Base-by-base conservation (phyloP, 2,888 invertebrate species). In the Neoaliturus tenellus region DNA sequence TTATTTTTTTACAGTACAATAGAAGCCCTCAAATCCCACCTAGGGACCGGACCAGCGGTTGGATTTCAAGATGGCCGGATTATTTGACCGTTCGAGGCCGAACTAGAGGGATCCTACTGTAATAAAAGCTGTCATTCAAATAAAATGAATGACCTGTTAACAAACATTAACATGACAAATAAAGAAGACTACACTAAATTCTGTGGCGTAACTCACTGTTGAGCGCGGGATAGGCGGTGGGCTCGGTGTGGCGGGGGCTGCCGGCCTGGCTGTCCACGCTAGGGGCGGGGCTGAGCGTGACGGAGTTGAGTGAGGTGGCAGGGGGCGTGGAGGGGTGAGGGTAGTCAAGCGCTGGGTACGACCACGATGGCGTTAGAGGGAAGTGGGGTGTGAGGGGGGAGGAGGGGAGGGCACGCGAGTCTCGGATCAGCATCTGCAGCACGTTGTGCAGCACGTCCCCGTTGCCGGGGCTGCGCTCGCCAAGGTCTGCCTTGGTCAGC, bases 381-480 rank as follows among this genome's bases (percentile, higher is more conserved):
- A 88, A 88, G 85, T 89, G 89, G 14, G 88, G 88, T 95, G 93
- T 87, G 17, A 88, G 86, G 8, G 88, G 88, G 58, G 87, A 88
- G 44, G 86, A 86, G 23, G 88, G 88, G 33, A 88, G 58, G 33
- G 84, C 80, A 10, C 82, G 31, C 14, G 82, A 71, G 90, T 97
- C 96, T 55, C 96, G 94, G 82, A 97, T 95, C 85, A 98, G 91
- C 93, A 98, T 95, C 90, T 97, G 96, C 69, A 98, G 93, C 41
- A 98, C 97, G 91, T 98, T 98, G 92, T 97, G 98, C 85, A 98
- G 92, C 25, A 98, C 96, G 90, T 98, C 98, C 1, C 98, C 98
- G 41, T 97, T 97, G 25, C 97, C 96, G 0, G 98, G 98, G 88
- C 97, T 97, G 83, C 98, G 93, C 89, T 98, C 98, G 33, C 96